A percentile compares a stretch with the other conserved stretches of the same genome.
These are phyloP conservation scores for Nemurella pictetii DNA, from an alignment of 2,888 invertebrate genomes.

Conservation along the genomic window DNA sequence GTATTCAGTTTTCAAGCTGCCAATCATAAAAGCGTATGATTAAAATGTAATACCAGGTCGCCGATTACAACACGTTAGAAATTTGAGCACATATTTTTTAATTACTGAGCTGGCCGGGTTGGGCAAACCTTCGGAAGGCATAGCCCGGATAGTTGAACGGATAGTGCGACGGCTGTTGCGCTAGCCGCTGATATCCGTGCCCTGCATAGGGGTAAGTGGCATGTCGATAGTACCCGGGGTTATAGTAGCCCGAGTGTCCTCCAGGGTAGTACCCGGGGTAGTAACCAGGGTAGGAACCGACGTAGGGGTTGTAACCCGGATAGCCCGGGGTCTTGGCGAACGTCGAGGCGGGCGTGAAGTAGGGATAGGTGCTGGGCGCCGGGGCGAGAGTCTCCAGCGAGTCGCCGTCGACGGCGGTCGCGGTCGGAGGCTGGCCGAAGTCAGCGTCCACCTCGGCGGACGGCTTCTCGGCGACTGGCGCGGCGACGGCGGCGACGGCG, in stretches of 20 bases:
- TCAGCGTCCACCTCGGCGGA: not conserved
- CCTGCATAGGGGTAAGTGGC: not conserved
- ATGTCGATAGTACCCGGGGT: not conserved
- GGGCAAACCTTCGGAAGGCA: not conserved
- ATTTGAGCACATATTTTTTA: not conserved
- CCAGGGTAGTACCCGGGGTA: not conserved
- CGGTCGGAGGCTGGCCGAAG: too few relatives aligned
- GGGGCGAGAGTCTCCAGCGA: not conserved
- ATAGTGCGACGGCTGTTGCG: not conserved
- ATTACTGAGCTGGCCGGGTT: not conserved
- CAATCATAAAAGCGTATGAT: slow-evolving; percentile 7
- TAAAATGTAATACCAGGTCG: not conserved
- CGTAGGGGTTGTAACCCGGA: not conserved
- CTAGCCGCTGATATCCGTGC: not conserved
- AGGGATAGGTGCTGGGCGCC: not conserved
- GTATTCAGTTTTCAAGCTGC: not conserved
- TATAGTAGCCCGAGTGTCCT: not conserved
- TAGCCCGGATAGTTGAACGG: not conserved
- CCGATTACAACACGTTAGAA: not conserved
- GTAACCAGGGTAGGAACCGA: not conserved
- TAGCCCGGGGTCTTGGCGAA: not conserved
- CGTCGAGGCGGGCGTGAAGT: not conserved
- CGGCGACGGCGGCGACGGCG: not conserved
- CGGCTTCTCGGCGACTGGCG: not conserved
- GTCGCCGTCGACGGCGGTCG: too few relatives aligned